phyloP scores from a whole-genome alignment of 2,113 vertebrate species.

The Syngnathoides biaculeatus region DNA sequence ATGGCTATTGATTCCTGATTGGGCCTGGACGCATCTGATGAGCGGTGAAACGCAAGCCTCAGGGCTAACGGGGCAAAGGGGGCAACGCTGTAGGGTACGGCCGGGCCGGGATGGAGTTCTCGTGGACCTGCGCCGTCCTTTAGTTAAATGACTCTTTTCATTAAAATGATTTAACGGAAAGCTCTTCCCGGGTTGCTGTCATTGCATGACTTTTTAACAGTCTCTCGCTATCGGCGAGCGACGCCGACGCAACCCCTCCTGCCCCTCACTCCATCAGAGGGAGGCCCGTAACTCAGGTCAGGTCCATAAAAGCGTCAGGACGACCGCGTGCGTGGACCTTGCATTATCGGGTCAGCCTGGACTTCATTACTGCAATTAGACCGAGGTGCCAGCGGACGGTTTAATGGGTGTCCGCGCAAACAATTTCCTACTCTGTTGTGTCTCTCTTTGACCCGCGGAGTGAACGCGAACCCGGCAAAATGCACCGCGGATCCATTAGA shows the following conservation, averaged over 20 bases:
- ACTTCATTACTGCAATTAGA: constrained; percentile 68
- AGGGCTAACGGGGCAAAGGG: constrained; percentile 37
- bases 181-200: constrained; percentile 23
- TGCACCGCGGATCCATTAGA: constrained; percentile 41
- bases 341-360: constrained; percentile 59
- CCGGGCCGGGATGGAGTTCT: constrained; percentile 12
- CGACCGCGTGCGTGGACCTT: constrained; percentile 36
- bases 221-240: constrained; percentile 19
- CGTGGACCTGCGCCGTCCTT: constrained; percentile 33
- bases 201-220: constrained; percentile 38
- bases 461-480: constrained; percentile 41
- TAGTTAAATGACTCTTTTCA: constrained; percentile 59
- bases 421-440: constrained; percentile 34
- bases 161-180: constrained; percentile 63
- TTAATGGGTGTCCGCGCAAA: constrained; percentile 43
- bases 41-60: constrained; percentile 24
- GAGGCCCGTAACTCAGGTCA: constrained; percentile 56
- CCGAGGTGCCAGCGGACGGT: constrained; percentile 35
- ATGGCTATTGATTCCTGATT: constrained; percentile 65
- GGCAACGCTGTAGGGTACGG: constrained; percentile 33
- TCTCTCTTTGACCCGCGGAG: constrained; percentile 37
- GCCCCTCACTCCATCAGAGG: constrained; percentile 21
- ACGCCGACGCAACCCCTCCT: constrained; percentile 8
- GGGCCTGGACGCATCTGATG: constrained; percentile 28
- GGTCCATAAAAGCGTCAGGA: constrained; percentile 61